Conservation (phyloP, 1,140 invertebrate genomes). For the Zaprionus nigranus region DNA sequence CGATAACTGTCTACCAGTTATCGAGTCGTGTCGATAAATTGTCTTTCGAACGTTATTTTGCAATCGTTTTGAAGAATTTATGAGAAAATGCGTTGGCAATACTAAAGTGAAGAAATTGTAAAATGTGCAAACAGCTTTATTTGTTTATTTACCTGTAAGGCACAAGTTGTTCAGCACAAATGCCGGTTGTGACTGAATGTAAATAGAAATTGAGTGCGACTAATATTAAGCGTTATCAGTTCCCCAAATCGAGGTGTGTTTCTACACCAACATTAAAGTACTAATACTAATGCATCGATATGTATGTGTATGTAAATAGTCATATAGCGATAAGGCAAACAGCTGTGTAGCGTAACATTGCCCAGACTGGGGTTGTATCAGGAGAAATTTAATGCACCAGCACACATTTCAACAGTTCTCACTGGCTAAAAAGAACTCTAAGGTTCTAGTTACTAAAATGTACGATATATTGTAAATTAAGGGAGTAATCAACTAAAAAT, state of each 20-base stretch:
- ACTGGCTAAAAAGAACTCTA: not conserved
- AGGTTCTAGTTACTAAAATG: too few species aligned
- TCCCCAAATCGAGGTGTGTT: constrained; percentile 5
- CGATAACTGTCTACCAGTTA: constrained; percentile 6
- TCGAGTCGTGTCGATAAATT: constrained; percentile 2
- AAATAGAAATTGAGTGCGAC: not conserved
- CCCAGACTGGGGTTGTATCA: not conserved
- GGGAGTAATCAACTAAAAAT: too few species aligned
- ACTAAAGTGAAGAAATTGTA: not conserved
- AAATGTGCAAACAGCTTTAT: not conserved
- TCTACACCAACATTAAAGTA: constrained; percentile 1
- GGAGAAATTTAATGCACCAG: not conserved
- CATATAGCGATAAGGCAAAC: not conserved
- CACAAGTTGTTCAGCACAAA: constrained; percentile 61
- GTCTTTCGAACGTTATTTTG: constrained; percentile 2
- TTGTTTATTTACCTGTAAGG: constrained; percentile 22
- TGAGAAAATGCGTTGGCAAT: not conserved
- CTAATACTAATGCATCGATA: not conserved
- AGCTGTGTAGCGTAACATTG: not conserved
- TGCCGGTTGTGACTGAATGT: constrained; percentile 53
- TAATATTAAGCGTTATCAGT: constrained; percentile 51
- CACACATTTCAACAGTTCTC: not conserved
- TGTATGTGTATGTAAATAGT: not conserved
- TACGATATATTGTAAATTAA: too few species aligned
- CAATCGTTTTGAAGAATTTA: not conserved